These are phyloP conservation scores for Chamaetylas fuelleborni DNA, from an alignment of 2,113 vertebrate genomes.

Conservation along the genomic window DNA sequence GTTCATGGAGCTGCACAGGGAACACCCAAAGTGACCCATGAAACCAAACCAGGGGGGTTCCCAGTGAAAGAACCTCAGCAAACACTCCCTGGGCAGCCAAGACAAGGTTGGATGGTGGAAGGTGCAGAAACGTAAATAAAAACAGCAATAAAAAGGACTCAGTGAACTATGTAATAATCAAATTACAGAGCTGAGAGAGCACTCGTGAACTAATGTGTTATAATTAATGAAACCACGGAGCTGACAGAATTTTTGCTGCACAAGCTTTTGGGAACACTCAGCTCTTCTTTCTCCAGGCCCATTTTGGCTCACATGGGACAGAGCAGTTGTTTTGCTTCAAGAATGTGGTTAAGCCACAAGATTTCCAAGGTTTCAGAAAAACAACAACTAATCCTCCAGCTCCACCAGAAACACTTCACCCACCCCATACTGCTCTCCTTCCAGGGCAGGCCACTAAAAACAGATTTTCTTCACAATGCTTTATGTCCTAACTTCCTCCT, in stretches of 20 bases:
- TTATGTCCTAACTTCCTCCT: not conserved
- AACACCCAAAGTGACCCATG: fast-evolving
- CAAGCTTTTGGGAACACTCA: not conserved
- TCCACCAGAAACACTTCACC: not conserved
- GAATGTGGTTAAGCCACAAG: constrained; percentile 23
- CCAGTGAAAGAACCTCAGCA: not conserved
- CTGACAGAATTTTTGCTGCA: not conserved
- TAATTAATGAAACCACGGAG: not conserved
- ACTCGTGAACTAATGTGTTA: not conserved
- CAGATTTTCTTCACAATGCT: not conserved
- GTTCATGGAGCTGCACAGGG: constrained; percentile 89
- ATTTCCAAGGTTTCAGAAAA: not conserved
- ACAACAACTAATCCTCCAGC: not conserved
- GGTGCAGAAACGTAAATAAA: not conserved
- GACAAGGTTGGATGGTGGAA: fast-evolving
- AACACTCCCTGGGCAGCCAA: not conserved
- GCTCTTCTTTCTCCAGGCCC: not conserved
- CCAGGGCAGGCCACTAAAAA: not conserved
- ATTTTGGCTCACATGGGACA: not conserved
- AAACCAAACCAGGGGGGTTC: fast-evolving
- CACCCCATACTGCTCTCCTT: not conserved
- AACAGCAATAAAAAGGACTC: not conserved
- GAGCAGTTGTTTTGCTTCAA: not conserved
- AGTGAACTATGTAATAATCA: fast-evolving
- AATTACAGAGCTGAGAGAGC: not conserved